Base-by-base conservation (phyloP, 2,888 invertebrate genomes). In the Eristalis arbustorum region DNA sequence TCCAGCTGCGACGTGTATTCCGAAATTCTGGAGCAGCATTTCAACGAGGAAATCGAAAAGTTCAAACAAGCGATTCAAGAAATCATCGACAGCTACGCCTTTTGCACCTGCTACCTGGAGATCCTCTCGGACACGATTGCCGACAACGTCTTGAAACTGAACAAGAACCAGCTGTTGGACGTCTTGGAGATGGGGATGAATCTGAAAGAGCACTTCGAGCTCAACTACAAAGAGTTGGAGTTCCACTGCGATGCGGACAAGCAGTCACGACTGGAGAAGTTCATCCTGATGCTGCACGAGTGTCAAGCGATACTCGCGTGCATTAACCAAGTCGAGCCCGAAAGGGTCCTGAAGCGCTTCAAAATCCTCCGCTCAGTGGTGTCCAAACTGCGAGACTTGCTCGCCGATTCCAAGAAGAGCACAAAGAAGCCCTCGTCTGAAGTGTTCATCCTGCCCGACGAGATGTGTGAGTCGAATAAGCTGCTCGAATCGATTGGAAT, bases 1-100 rank as follows among this genome's bases (percentile, higher is more conserved):
- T 88, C 91, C 0, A 82, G 88, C 34, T 67, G 76, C 0, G 89
- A 89, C 18, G 78, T 90, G 1, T 90, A 91, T 81, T 91, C 92
- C 0, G 90, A 90, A 42, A 80, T 92, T 2, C 88, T 93, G 18
- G 92, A 92, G 64, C 91, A 92, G 69, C 93, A 93, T 88, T 93
- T 91, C 56, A 90, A 91, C 62, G 91, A 91, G 67, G 93, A 93
- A 87, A 89, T 92, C 5, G 67, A 82, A 0, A 91, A 90, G 31
- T 92, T 92, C 59, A 91, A 91, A 75, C 66, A 69, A 1, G 89
- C 90, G 4, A 89, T 93, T 11, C 92, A 91, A 63, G 90, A 91
- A 80, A 92, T 92, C 11, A 91, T 93, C 18, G 92, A 93, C 40
- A 91, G 91, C 61, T 89, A 89, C 2, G 91, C 92, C 1, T 91